These are phyloP conservation scores for Microctonus brassicae DNA, from an alignment of 2,888 invertebrate genomes.

Conservation along the genomic window DNA sequence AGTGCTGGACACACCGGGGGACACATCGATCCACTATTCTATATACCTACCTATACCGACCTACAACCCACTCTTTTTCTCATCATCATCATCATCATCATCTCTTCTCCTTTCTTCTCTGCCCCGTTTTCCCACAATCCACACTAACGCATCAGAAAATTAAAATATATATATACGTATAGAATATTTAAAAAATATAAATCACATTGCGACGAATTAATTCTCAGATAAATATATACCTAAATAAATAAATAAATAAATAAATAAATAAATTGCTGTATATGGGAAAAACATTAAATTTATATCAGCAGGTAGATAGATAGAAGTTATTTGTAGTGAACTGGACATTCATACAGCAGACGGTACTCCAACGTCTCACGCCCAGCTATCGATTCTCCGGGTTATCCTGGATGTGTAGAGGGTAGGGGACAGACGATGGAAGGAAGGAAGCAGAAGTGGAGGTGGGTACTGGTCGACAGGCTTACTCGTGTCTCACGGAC, in stretches of 20 bases:
- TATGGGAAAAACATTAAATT: no score
- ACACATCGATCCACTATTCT: conserved; percentile 64
- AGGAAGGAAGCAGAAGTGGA: conserved; percentile 42
- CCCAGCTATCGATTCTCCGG: conserved; percentile 35
- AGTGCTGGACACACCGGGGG: conserved; percentile 65
- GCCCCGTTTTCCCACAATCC: conserved; percentile 25
- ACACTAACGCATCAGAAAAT: no score
- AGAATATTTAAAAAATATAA: no score
- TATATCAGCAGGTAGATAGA: no score
- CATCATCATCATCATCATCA: conserved; percentile 38
- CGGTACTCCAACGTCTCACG: conserved; percentile 28
- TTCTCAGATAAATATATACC: no score
- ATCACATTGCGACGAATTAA: no score
- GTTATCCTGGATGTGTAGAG: conserved; percentile 16
- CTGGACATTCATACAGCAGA: conserved; percentile 5
- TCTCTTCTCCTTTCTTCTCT: conserved; percentile 19
- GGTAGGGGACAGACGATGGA: conserved; percentile 36
- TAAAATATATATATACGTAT: no score
- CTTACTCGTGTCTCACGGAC: conserved; percentile 65
- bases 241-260: no score
- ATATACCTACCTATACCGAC: conserved; percentile 48
- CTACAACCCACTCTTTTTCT: conserved; percentile 31
- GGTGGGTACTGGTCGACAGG: conserved; percentile 63
- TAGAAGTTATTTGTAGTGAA: not conserved
- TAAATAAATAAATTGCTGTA: no score